phyloP scores from a whole-genome alignment of 2,888 invertebrate genomes.

The Aelia acuminata region DNA sequence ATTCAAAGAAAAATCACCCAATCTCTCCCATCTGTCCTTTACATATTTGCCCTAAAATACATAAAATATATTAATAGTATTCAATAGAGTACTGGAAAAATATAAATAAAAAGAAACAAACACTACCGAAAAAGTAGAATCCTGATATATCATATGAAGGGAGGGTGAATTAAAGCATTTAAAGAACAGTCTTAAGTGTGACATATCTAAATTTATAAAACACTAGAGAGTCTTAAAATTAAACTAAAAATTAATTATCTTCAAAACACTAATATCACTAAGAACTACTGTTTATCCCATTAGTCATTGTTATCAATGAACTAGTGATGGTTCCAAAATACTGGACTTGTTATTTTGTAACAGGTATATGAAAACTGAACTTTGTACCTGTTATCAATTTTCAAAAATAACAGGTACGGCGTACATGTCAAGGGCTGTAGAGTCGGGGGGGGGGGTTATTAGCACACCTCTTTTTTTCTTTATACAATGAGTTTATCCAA shows the following conservation, averaged over 20 bases:
- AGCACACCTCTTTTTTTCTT: no score
- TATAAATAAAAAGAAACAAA: background rate
- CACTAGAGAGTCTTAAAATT: background rate
- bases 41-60: conserved; percentile 59
- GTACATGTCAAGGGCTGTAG: no score
- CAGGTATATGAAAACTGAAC: no score
- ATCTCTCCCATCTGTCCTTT: conserved; percentile 55
- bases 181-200: conserved; percentile 49
- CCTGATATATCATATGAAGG: conserved; percentile 49
- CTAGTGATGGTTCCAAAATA: no score
- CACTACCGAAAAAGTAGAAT: background rate
- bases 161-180: conserved; percentile 56
- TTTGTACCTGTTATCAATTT: no score
- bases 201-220: conserved; percentile 24
- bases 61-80: background rate
- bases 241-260: background rate
- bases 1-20: conserved; percentile 55
- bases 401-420: no score
- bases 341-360: no score
- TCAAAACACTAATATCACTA: background rate
- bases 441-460: no score
- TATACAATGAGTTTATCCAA: no score
- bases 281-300: background rate
- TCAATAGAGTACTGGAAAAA: background rate
- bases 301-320: background rate